Conservation (phyloP, 2,113 vertebrate species). For the Zonotrichia leucophrys region DNA sequence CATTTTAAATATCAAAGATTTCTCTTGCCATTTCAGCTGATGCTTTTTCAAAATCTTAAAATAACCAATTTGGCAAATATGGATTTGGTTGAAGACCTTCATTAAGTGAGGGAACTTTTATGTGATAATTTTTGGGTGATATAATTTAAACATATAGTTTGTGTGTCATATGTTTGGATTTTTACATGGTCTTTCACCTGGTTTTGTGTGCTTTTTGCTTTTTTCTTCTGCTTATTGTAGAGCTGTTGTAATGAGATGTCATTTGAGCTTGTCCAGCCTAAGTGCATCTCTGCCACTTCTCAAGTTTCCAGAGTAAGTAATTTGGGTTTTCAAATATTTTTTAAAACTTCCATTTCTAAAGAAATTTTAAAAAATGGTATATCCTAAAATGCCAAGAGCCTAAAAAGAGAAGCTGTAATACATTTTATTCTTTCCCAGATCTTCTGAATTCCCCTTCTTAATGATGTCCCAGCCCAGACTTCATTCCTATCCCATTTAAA, state of each 20-base stretch:
- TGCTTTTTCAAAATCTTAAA: neutral
- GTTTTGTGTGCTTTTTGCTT: fast-evolving
- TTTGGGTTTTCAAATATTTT: neutral
- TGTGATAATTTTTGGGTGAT: neutral
- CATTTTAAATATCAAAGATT: neutral
- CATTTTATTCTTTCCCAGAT: neutral
- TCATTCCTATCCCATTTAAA: neutral
- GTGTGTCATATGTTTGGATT: neutral
- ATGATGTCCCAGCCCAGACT: neutral
- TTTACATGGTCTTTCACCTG: neutral
- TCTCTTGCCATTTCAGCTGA: neutral
- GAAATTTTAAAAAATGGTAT: neutral
- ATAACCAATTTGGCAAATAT: neutral
- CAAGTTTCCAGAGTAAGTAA: neutral
- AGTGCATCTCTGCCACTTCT: neutral
- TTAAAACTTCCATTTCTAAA: neutral
- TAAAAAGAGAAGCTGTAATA: neutral
- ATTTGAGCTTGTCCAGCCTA: neutral
- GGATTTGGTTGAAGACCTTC: neutral
- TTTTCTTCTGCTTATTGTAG: neutral
- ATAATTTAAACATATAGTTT: neutral
- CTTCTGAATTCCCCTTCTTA: neutral
- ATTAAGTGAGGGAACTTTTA: neutral
- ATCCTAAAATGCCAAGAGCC: neutral
- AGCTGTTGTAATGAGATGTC: neutral